Evolutionary conservation across 2,113 vertebrate species (phyloP), one percentile per base, ranked within the genome.

Genomic region (Antigone vipio): DNA sequence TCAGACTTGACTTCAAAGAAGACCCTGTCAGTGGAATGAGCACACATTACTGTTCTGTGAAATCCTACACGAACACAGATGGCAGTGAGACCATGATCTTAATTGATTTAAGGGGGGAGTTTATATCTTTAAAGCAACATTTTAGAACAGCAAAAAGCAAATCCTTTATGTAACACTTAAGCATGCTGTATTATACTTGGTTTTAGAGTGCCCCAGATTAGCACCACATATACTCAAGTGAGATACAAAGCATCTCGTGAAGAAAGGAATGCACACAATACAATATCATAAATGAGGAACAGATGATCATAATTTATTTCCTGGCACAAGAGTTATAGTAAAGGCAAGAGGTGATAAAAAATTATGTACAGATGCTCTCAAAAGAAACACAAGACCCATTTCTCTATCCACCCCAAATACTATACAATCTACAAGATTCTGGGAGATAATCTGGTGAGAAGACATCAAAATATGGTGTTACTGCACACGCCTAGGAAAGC

Each of bases 51-150:
- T 93, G 60, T 66, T 47, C 69, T 89, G 73, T 87, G 66, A 92
- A 96, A 87, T 75, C 80, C 64, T 77, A 68, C 79, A 94, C 67
- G 90, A 88, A 95, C 73, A 91, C 80, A 95, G 86, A 93, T 85
- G 77, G 80, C 84, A 95, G 71, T 23, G 53, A 95, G 66, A 95
- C 86, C 86, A 87, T 76, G 80, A 86, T 93, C 90, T 86, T 94
- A 92, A 93, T 49, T 71, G 85, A 95, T 95, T 89, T 93, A 92
- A 93, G 74, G 45, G 77, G 56, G 71, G 82, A 76, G 32, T 92
- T 96, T 92, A 26, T 92, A 82, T 47, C 67, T 96, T 85, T 85
- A 83, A 82, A 88, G 58, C 30, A 34, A 52, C 42, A 73, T 92
- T 94, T 89, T 42, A 89, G 53, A 93, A 91, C 44, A 74, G 86